phyloP scores from a whole-genome alignment of 2,888 invertebrate species.

The Cybosia mesomella region DNA sequence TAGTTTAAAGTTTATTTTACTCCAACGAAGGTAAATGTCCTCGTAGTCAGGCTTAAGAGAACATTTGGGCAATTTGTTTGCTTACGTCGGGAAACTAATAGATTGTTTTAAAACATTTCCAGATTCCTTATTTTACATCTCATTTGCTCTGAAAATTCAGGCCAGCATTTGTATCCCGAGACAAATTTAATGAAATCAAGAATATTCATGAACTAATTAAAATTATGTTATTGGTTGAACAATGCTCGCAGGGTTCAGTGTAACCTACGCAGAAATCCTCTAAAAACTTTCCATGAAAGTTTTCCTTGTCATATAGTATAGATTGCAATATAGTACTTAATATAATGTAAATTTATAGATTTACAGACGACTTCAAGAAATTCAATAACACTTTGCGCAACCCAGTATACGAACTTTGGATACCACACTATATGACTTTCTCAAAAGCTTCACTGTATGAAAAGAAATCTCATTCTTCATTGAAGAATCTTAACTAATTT shows the following conservation, averaged over 20 bases:
- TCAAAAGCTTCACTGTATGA: background rate
- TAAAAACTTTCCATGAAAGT: no score
- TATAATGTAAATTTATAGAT: no score
- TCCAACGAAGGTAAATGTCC: slow-evolving; percentile 49
- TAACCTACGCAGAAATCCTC: background rate
- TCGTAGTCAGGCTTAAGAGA: slow-evolving; percentile 51
- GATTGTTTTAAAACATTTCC: slow-evolving; percentile 67
- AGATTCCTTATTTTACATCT: slow-evolving; percentile 74
- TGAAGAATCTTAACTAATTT: no score
- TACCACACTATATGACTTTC: no score
- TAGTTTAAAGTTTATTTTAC: slow-evolving; percentile 50
- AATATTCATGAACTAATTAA: slow-evolving; percentile 48
- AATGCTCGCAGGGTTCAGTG: background rate
- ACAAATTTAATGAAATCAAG: slow-evolving; percentile 46
- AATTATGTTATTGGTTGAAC: slow-evolving; percentile 32
- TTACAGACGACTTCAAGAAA: no score
- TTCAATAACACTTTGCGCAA: no score
- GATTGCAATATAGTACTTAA: no score
- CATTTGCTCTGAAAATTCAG: slow-evolving; percentile 64
- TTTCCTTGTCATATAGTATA: no score
- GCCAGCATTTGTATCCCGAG: slow-evolving; percentile 44
- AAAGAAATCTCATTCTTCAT: no score
- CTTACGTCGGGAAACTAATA: slow-evolving; percentile 65
- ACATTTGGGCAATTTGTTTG: slow-evolving; percentile 69
- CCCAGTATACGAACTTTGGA: background rate